Evolutionary conservation across 2,797 vertebrate genomes (phyloP), one percentile per base, ranked within the genome.

Genomic region (Oryzias dopingdopingensis): DNA sequence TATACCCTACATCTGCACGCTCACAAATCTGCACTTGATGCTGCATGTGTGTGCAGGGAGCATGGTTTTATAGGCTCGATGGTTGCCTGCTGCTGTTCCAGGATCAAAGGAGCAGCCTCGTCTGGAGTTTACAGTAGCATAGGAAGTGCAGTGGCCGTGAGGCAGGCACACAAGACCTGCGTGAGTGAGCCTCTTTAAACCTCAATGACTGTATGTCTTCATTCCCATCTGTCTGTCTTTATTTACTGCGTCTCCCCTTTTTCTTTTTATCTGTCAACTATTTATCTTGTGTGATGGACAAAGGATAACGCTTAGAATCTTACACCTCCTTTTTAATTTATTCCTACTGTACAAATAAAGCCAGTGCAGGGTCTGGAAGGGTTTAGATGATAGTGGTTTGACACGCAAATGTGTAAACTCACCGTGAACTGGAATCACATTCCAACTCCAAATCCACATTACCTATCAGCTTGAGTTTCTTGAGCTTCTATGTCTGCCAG

Each of bases 71-170:
- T 51, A 57, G 78, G 52, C 62, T 71, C 44, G 84, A 77, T 62
- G 60, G 59, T 41, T 64, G 73, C 68, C 69, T 74, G 63, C 65
- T 80, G 74, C 66, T 32, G 3, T 70, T 72, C 45, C 17, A 59
- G 65, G 88, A 91, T 89, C 82, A 90, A 91, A 86, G 85, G 45
- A 73, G 46, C 65, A 29, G 67, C 68, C 48, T 69, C 74, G 77
- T 76, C 72, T 86, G 59, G 72, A 77, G 77, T 89, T 88, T 85
- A 88, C 88, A 88, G 88, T 89, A 88, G 86, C 73, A 73, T 54
- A 79, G 81, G 80, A 86, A 86, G 77, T 72, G 61, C 65, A 57
- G 70, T 78, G 84, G 84, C 87, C 61, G 42, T 62, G 72, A 88
- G 83, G 72, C 79, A 83, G 70, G 20, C 41, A 47, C 62, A 58